Evolutionary conservation across 2,797 vertebrate species (phyloP).

Genomic region (Platalea minor): DNA sequence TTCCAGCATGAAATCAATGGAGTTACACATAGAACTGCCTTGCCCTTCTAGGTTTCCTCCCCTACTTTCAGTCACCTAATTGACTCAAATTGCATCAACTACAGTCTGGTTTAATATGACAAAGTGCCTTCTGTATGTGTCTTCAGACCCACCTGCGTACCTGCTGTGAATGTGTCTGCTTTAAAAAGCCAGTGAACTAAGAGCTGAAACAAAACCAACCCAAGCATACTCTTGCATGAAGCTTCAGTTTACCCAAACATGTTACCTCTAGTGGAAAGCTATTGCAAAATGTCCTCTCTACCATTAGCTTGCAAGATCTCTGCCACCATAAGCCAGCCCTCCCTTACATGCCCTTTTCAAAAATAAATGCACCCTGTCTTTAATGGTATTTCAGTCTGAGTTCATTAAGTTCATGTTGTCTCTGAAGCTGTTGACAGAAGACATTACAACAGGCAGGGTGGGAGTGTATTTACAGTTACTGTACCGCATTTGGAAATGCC

Average conservation of each 20-base stretch:
- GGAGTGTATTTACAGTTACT: not conserved
- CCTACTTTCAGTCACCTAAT: not conserved
- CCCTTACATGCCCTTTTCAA: not conserved
- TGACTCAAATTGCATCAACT: not conserved
- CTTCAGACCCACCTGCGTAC: not conserved
- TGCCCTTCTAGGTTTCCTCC: not conserved
- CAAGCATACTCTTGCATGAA: not conserved
- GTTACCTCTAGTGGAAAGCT: not conserved
- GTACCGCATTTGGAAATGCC: not conserved
- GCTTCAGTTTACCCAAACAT: not conserved
- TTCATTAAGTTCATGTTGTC: not conserved
- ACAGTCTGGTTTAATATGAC: not conserved
- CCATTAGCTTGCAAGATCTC: not conserved
- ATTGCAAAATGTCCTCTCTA: not conserved
- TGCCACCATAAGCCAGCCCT: not conserved
- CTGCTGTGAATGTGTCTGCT: not conserved
- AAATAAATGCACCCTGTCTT: not conserved
- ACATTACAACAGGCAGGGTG: not conserved
- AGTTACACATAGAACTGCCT: not conserved
- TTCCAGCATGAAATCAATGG: not conserved
- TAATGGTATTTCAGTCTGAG: not conserved
- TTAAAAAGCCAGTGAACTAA: not conserved
- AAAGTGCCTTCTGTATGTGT: not conserved
- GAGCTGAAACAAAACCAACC: not conserved
- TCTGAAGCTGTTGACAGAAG: not conserved